Conservation (phyloP, 2,888 invertebrate species). For the Deilephila elpenor region DNA sequence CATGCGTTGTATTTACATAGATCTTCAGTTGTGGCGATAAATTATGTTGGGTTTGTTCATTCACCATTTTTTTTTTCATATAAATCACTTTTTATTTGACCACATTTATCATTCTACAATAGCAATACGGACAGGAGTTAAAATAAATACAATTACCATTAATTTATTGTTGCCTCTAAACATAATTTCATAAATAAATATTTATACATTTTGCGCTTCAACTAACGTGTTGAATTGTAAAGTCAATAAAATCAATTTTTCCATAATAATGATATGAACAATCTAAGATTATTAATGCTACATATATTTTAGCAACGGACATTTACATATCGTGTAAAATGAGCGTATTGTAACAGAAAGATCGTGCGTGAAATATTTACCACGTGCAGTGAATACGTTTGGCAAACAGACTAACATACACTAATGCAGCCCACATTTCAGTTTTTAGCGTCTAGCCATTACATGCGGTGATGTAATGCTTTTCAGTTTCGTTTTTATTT, state of each 20-base stretch:
- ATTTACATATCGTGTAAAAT: conserved; percentile 30
- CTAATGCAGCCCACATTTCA: conserved; percentile 29
- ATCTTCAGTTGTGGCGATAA: background rate
- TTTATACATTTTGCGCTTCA: background rate
- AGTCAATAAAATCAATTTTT: background rate
- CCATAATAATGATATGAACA: conserved; percentile 4
- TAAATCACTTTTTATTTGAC: background rate
- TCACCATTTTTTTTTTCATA: background rate
- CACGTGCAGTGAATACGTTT: conserved; percentile 31
- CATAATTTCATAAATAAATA: background rate
- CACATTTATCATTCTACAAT: background rate
- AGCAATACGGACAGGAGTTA: background rate
- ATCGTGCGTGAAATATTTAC: conserved; percentile 32
- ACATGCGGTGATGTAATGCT: conserved; percentile 27
- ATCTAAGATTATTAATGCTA: conserved; percentile 18
- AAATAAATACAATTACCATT: background rate
- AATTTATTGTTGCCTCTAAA: background rate
- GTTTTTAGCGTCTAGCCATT: conserved; percentile 25
- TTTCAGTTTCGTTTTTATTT: conserved; percentile 23
- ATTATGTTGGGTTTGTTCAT: background rate
- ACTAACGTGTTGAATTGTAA: no score
- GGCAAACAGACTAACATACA: conserved; percentile 28
- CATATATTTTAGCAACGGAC: conserved; percentile 13
- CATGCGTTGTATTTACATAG: conserved; percentile 9
- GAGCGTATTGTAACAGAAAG: conserved; percentile 33